Evolutionary conservation across 2,113 vertebrate species (phyloP), one percentile per base, ranked within the genome.

Genomic region (Leiothrix lutea): DNA sequence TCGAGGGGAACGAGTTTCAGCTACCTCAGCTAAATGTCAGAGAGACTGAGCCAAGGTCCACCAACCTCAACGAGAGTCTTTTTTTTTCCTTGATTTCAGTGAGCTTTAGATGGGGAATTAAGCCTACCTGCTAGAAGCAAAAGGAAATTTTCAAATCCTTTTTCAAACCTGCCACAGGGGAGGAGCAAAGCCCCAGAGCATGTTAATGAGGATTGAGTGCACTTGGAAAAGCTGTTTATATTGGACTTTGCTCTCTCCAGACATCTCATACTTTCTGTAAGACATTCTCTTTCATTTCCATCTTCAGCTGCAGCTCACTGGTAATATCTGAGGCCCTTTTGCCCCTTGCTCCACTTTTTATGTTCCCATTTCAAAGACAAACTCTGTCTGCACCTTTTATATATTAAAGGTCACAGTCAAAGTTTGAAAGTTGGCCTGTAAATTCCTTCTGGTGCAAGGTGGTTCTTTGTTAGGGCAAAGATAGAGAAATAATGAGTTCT

Each of bases 201-300:
- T n/a, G 40, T 82, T 88, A 94, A 86, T 82, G 51, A 77, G 79
- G 62, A 86, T 13, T 54, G 33, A 5, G 10, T 58, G 42, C 29
- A 33, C 66, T 88, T 72, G 22, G 70, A 91, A 88, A 90, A 85
- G 54, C 36, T 97, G 75, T 70, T 95, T 94, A 15, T 80, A 28
- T 61, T 82, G 81, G 79, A 72, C 50, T 36, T n/a, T 77, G 57
- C 23, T 93, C 62, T 72, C 79, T 77, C 57, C 74, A 90, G 70
- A 44, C 35, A 38, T 57, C 50, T 85, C 54, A 36, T 10, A 29
- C 25, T 35, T 85, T 75, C 77, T 94, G 25, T 51, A 75, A 91
- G 44, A 56, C 48, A 31, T 82, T 87, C 75, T 16, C 56, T 83
- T 91, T 92, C 17, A 75, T 90, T 92, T 87, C n/a, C 38, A 28